A percentile compares a stretch with the other conserved stretches of the same genome.
These are phyloP conservation scores for Leucopsar rothschildi DNA, from an alignment of 2,113 vertebrate species.

Conservation along the genomic window DNA sequence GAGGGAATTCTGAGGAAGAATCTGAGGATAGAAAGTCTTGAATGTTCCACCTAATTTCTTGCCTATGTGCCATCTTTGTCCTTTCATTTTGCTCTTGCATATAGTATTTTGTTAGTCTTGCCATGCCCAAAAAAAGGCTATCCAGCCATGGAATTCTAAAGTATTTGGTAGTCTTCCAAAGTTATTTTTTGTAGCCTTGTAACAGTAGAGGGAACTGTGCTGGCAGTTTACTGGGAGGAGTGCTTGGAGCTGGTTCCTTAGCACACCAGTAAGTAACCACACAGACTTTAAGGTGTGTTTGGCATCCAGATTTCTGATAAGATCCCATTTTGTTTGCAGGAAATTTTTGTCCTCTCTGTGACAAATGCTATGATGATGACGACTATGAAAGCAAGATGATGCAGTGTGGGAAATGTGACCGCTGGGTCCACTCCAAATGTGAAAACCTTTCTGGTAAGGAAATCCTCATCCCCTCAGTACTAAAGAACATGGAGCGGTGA, in stretches of 20 bases:
- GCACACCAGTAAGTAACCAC: too few relatives aligned
- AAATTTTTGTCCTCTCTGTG: slow-evolving; percentile 94
- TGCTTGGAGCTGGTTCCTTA: not conserved
- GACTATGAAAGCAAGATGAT: slow-evolving; percentile 97
- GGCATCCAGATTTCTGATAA: not conserved
- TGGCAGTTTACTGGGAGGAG: not conserved
- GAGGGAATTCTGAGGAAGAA: not conserved
- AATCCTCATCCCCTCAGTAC: not conserved
- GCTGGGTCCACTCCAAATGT: slow-evolving; percentile 97
- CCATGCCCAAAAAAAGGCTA: not conserved
- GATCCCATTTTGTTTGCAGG: slow-evolving; percentile 72
- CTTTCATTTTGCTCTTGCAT: not conserved
- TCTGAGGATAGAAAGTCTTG: not conserved
- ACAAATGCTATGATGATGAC: slow-evolving; percentile 92
- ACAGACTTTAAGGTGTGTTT: not conserved
- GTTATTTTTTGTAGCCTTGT: not conserved
- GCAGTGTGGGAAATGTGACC: slow-evolving; percentile 91
- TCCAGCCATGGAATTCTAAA: not conserved
- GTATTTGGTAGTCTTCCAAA: not conserved
- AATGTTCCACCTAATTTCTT: not conserved
- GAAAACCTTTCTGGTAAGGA: slow-evolving; percentile 92
- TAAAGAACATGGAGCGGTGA: rapidly evolving
- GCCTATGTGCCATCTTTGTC: not conserved
- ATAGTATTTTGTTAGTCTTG: not conserved
- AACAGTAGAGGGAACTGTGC: not conserved